Percentiles rank a stretch among this genome's conserved stretches.
These are phyloP conservation scores for Drosophila sp. DNA, from an alignment of 1,140 invertebrate species.

Conservation along the genomic window DNA sequence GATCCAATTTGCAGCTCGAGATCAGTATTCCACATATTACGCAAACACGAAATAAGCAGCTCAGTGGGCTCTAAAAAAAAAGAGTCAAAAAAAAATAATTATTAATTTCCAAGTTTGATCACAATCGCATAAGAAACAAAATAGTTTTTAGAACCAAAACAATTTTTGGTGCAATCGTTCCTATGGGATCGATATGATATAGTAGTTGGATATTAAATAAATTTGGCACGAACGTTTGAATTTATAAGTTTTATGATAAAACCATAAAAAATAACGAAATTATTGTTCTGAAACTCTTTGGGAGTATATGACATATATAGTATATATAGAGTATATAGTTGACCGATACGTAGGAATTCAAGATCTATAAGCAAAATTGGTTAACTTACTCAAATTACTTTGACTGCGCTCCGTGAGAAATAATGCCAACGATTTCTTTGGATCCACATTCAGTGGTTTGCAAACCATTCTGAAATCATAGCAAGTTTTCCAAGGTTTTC, in stretches of 20 bases:
- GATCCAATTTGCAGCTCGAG: constrained; percentile 40
- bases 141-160: too few species aligned
- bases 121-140: too few species aligned
- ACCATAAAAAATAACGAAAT: too few species aligned
- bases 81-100: neutral
- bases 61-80: constrained; percentile 10
- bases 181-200: too few species aligned
- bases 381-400: neutral
- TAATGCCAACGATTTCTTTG: neutral
- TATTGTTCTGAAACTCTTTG: too few species aligned
- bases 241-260: too few species aligned
- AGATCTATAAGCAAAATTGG: too few species aligned
- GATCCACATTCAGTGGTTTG: neutral
- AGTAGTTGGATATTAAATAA: too few species aligned
- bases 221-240: too few species aligned
- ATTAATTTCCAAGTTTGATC: too few species aligned
- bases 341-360: too few species aligned
- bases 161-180: too few species aligned
- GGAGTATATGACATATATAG: neutral
- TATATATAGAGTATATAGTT: neutral
- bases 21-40: constrained; percentile 29
- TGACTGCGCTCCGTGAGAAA: neutral
- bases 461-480: neutral
- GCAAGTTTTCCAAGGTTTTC: neutral
- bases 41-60: neutral